Percentiles rank a stretch among this genome's conserved stretches.
phyloP scores from a whole-genome alignment of 2,888 invertebrate genomes.

The Epicampocera succincta region DNA sequence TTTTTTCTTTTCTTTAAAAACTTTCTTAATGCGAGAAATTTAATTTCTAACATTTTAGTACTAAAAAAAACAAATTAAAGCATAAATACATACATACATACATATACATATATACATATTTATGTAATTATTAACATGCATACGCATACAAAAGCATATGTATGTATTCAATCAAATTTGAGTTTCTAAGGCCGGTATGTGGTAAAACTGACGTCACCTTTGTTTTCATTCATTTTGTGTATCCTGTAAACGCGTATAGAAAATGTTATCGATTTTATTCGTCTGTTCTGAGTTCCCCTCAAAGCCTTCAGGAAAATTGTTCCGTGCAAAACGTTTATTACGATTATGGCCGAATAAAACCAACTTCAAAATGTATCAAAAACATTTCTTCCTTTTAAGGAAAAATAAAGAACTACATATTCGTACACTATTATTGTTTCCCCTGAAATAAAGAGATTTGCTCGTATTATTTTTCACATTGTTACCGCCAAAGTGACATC shows the following conservation, averaged over 20 bases:
- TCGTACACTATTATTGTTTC: neutral
- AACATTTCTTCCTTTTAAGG: constrained; percentile 7
- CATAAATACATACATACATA: constrained; percentile 1
- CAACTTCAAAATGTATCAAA: neutral
- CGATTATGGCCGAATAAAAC: neutral
- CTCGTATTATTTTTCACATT: neutral
- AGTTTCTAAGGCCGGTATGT: constrained; percentile 16
- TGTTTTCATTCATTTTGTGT: neutral
- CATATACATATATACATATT: constrained; percentile 1
- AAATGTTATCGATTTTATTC: constrained; percentile 52
- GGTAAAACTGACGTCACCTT: constrained; percentile 53
- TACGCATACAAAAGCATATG: too few relatives aligned
- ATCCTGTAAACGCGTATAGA: constrained; percentile 40
- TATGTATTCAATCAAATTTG: neutral
- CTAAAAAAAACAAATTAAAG: neutral
- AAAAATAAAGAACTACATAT: neutral
- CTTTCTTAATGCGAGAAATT: too few relatives aligned
- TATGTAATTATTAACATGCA: too few relatives aligned
- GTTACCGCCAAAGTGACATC: constrained; percentile 43
- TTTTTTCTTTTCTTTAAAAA: too few relatives aligned
- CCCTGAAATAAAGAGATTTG: constrained; percentile 3
- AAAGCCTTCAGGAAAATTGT: constrained; percentile 7
- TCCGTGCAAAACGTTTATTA: constrained; percentile 12
- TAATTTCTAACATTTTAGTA: neutral
- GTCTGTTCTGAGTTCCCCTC: neutral